Evolutionary conservation across 2,888 invertebrate species (phyloP), one percentile per base, ranked within the genome.

Genomic region (Gymnosoma rotundatum): DNA sequence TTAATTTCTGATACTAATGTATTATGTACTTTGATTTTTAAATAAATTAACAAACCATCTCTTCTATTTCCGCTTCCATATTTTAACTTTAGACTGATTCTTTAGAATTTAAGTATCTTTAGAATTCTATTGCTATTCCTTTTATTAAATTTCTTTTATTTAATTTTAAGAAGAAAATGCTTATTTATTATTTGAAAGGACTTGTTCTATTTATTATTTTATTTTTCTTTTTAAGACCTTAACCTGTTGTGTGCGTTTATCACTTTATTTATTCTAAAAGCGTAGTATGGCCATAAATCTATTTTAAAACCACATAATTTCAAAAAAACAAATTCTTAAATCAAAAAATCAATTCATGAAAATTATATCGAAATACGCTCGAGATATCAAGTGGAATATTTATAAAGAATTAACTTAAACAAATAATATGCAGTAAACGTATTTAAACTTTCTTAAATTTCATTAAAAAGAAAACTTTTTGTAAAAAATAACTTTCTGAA

Each of bases 261-360:
- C 20, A n/a, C 42, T 60, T 78, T 79, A 52, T 73, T 66, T 73
- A 79, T 79, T 79, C 66, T 18, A 60, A 60, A 67, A 69, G 69
- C 81, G 42, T 76, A 70, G 42, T 52, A 70, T 42, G 58, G 63
- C 73, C 60, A 84, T 81, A 84, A 84, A 78, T 84, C 81, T 78
- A 81, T 78, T 74, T 81, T 78, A 84, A 79, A 74, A 84, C 78
- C 84, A 74, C 81, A 81, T 74, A 58, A 78, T 73, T 76, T 67
- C 66, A 61, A 63, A 75, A 54, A 74, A 78, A 75, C 64, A 38
- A n/a, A n/a, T n/a, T 66, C 50, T 74, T 66, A 78, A 84, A 78
- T 84, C 81, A 74, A 74, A 36, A 48, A 81, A 61, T 84, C 78
- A 81, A 81, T 81, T 61, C 18, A 18, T 14, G 16, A 52, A 18